Percentiles rank a stretch among this genome's conserved stretches.
phyloP scores from a whole-genome alignment of 2,113 vertebrate species.

The Sceloporus tristichus region DNA sequence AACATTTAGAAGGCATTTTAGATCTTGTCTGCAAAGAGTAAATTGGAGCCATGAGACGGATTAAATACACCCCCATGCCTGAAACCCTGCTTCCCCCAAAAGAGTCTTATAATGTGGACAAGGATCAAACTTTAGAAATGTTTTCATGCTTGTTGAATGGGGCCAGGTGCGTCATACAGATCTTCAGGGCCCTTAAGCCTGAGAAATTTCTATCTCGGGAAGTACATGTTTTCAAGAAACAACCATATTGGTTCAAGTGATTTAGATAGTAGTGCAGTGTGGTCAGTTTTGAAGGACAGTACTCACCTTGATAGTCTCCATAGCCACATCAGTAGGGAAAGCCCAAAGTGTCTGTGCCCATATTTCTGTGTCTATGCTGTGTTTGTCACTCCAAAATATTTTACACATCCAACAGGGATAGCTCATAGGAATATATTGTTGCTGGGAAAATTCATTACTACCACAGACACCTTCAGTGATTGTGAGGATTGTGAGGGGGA shows the following conservation, averaged over 20 bases:
- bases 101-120: not conserved
- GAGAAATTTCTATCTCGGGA: not conserved
- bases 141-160: rapidly evolving
- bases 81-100: too few relatives aligned
- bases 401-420: too few relatives aligned
- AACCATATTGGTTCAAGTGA: not conserved
- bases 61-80: not conserved
- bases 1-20: not conserved
- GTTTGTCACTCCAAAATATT: too few relatives aligned
- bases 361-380: too few relatives aligned
- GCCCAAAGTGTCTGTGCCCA: too few relatives aligned
- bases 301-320: too few relatives aligned
- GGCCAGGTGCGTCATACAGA: not conserved
- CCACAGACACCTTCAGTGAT: too few relatives aligned
- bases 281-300: too few relatives aligned
- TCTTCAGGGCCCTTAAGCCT: not conserved
- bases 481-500: too few relatives aligned
- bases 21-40: not conserved
- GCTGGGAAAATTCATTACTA: too few relatives aligned
- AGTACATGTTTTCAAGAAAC: not conserved
- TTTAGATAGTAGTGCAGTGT: not conserved
- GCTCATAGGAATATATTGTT: too few relatives aligned
- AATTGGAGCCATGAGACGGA: not conserved
- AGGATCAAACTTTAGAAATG: not conserved
- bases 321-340: too few relatives aligned